These are phyloP conservation scores for Caenorhabditis panamensis DNA, from an alignment of 2,888 invertebrate species.

Conservation along the genomic window DNA sequence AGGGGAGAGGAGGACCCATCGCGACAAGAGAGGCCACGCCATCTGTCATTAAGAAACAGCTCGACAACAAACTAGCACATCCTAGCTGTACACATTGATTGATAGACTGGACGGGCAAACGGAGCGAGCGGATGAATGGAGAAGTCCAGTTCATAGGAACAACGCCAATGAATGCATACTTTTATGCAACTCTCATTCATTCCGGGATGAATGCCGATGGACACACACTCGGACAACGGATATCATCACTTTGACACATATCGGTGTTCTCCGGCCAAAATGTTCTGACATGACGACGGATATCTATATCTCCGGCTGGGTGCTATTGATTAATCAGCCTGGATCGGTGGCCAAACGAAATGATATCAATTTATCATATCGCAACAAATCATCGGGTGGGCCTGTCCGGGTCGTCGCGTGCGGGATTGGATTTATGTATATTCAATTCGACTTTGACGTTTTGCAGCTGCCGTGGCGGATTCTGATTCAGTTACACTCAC, in stretches of 20 bases:
- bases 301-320: slow-evolving; percentile 26
- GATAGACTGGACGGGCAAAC: slow-evolving; percentile 52
- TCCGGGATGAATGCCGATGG: neutral
- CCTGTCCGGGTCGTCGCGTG: slow-evolving; percentile 4
- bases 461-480: slow-evolving; percentile 23
- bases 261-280: slow-evolving; percentile 17
- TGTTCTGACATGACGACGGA: slow-evolving; percentile 27
- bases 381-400: slow-evolving; percentile 46
- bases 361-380: slow-evolving; percentile 49
- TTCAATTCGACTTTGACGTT: slow-evolving; percentile 1
- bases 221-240: neutral
- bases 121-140: neutral
- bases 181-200: slow-evolving; percentile 47
- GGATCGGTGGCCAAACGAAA: neutral
- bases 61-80: slow-evolving; percentile 57
- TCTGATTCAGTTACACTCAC: slow-evolving; percentile 17
- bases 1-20: slow-evolving; percentile 4
- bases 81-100: slow-evolving; percentile 60
- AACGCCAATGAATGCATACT: slow-evolving; percentile 55
- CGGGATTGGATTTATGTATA: slow-evolving; percentile 45
- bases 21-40: slow-evolving; percentile 53
- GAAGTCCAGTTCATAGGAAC: neutral
- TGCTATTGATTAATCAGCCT: slow-evolving; percentile 38
- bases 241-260: slow-evolving; percentile 30
- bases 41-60: slow-evolving; percentile 62